Evolutionary conservation across 53 echinoderm and acorn worm genomes (phyloP), one percentile per base, ranked within the genome.

Genomic region (Crossaster papposus): DNA sequence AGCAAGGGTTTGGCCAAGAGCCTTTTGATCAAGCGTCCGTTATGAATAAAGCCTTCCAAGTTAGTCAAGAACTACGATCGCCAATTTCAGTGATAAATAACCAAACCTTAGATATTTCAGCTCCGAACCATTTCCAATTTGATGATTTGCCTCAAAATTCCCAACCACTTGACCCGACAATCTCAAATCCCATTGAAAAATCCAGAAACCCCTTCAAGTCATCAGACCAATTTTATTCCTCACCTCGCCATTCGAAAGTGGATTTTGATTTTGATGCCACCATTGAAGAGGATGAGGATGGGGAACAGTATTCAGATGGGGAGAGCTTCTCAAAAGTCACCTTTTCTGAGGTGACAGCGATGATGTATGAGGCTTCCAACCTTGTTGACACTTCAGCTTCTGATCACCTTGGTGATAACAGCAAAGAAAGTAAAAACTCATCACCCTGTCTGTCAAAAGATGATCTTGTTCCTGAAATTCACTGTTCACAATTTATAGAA

Each of bases 221-320:
- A 24, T 23, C 75, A 33, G 76, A 87, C 10, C 54, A 58, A 29
- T 87, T 87, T 54, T 87, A 72, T 63, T 28, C 87, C 32, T 87
- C 87, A 2, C 72, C 87, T 55, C 75, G 55, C 36, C 54, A 77
- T 28, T 87, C 87, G 14, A 80, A 58, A 29, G 32, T 51, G 14
- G 87, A 87, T 34, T 87, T 77, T 35, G 87, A 87, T 77, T 87
- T 87, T 77, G 75, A 87, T 87, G 87, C 87, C 24, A 87, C 87
- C n/a, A 87, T 87, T 50, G 87, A 87, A 34, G 87, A 87, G 30
- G 87, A 63, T 10, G 87, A 87, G 51, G 87, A 87, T 36, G 87
- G 87, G 35, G 87, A 87, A 55, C 87, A 87, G 12, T 87, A 87
- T 54, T 87, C 87, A 12, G 87, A 87, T 18, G 87, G 76, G 63